phyloP scores from a whole-genome alignment of 2,113 vertebrate species.

The Elaphurus davidianus region DNA sequence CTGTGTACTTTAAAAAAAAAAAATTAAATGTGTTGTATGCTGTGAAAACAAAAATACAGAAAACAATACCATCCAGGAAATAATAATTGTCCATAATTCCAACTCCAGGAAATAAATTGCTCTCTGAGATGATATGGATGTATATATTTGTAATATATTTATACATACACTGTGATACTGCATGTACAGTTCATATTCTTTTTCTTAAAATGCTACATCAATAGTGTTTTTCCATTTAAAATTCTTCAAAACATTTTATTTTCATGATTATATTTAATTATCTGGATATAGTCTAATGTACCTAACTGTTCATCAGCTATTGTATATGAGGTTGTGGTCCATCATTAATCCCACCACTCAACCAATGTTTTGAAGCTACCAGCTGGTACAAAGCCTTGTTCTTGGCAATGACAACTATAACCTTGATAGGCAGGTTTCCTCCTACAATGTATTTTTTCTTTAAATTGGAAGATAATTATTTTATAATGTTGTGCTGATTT shows the following conservation, averaged over 20 bases:
- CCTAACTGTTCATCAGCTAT: background rate
- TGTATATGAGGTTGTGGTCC: background rate
- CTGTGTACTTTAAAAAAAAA: background rate
- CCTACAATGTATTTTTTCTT: background rate
- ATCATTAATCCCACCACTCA: background rate
- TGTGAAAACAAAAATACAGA: constrained; percentile 3
- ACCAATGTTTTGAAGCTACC: background rate
- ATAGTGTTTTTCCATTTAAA: background rate
- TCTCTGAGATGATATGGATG: background rate
- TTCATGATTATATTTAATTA: background rate
- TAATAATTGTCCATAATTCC: constrained; percentile 16
- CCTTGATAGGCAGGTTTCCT: background rate
- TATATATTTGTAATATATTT: constrained; percentile 10
- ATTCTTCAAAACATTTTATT: constrained; percentile 37
- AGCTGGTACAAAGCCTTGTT: background rate
- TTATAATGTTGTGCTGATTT: background rate
- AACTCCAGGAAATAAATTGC: constrained; percentile 33
- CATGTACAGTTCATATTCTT: background rate
- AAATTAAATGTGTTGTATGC: background rate
- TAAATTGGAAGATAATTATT: background rate
- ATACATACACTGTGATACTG: constrained; percentile 14
- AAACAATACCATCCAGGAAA: background rate
- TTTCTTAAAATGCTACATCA: constrained; percentile 5
- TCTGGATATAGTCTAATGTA: background rate
- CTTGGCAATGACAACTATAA: background rate